Percentiles rank a stretch among this genome's conserved stretches.
Evolutionary conservation across 2,113 vertebrate genomes (phyloP).

Genomic region (Myotis davidii): DNA sequence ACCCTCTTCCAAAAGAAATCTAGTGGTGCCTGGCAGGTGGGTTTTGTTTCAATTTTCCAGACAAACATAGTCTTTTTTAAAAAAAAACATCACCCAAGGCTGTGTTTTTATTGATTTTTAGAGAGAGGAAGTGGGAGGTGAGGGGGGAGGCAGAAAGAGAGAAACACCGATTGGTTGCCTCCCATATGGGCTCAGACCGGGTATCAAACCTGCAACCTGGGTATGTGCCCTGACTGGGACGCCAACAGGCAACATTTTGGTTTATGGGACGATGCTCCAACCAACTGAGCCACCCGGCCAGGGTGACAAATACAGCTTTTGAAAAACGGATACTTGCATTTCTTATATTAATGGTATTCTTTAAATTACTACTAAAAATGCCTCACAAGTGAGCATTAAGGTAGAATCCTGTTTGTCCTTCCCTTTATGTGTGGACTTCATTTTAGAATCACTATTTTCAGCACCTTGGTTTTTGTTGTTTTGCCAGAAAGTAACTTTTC

Average conservation of each 20-base stretch:
- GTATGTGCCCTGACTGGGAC: neutral
- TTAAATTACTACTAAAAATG: constrained; percentile 83
- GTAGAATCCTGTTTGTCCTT: constrained; percentile 74
- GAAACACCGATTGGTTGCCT: neutral
- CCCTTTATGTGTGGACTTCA: constrained; percentile 71
- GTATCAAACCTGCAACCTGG: neutral
- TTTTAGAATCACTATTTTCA: constrained; percentile 74
- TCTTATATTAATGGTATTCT: constrained; percentile 83
- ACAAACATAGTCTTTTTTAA: constrained; percentile 66
- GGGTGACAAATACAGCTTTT: constrained; percentile 68
- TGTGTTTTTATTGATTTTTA: neutral
- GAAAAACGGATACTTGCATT: constrained; percentile 81
- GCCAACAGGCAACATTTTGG: neutral
- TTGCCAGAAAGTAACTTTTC: constrained; percentile 84
- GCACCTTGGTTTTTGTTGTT: constrained; percentile 82
- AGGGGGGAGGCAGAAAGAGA: neutral
- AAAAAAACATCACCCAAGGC: neutral
- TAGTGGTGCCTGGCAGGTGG: constrained; percentile 57
- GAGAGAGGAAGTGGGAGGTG: neutral
- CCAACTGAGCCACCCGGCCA: neutral
- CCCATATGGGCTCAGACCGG: neutral
- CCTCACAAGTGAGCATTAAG: constrained; percentile 69
- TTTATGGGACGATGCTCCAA: neutral
- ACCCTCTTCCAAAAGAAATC: constrained; percentile 67
- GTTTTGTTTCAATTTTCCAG: constrained; percentile 75